phyloP scores from a whole-genome alignment of 2,888 invertebrate species.

The Elmis aenea region DNA sequence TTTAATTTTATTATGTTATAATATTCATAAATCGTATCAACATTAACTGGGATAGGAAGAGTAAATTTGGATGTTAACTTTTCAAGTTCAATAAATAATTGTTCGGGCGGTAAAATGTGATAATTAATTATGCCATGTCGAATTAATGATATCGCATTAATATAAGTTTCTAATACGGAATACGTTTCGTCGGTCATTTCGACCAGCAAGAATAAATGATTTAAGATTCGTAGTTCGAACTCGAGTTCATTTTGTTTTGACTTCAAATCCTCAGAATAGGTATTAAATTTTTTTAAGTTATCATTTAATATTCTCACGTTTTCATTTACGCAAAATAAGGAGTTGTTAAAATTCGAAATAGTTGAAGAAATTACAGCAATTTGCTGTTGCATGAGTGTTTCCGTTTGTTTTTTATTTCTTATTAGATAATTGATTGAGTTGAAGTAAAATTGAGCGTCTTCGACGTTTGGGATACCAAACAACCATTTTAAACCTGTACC shows the following conservation, averaged over 20 bases:
- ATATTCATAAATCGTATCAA: too few relatives aligned
- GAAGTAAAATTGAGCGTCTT: constrained; percentile 4
- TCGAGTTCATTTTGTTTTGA: constrained; percentile 1
- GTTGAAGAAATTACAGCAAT: constrained; percentile 4
- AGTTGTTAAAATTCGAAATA: constrained; percentile 7
- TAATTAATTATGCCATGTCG: constrained; percentile 1
- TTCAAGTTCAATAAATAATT: background rate
- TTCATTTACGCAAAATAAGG: constrained; percentile 5
- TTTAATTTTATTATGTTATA: too few relatives aligned
- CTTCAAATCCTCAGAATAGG: too few relatives aligned
- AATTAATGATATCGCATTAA: constrained; percentile 3
- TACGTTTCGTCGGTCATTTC: constrained; percentile 5
- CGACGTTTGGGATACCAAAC: constrained; percentile 2
- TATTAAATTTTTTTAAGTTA: constrained; percentile 1
- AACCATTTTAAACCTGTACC: background rate
- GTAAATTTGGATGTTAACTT: too few relatives aligned
- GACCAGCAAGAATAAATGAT: constrained; percentile 4
- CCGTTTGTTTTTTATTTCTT: constrained; percentile 1
- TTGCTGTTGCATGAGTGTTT: constrained; percentile 6
- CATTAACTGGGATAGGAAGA: too few relatives aligned
- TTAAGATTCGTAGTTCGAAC: constrained; percentile 1
- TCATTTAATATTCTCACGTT: constrained; percentile 5
- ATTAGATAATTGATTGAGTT: constrained; percentile 7
- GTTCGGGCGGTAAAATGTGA: background rate
- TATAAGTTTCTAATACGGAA: constrained; percentile 2